Base-by-base conservation (phyloP, 35 echinoderm and acorn worm species). In the Lytechinus variegatus region DNA sequence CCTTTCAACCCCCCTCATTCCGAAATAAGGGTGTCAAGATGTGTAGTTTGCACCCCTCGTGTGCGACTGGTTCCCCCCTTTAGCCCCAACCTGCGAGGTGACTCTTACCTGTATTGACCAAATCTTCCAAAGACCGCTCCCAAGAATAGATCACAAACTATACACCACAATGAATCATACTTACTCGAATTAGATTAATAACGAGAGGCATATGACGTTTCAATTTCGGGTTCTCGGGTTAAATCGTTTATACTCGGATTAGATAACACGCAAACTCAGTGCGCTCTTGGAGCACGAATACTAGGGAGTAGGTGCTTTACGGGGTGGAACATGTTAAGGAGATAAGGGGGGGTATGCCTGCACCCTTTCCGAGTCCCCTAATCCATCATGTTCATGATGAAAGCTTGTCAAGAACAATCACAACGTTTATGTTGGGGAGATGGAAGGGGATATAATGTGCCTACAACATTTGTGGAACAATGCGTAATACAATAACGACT, bases 131-230 rank as follows among this genome's bases (percentile, higher is more conserved):
- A 79, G 66, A 24, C 66, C 19, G 66, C 56, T n/a, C 66, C 66
- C 66, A 79, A 79, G 66, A 79, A 79, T 79, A 79, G 66, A 79
- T 79, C 66, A 24, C 66, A 79, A 79, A 79, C 66, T 79, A n/a
- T 79, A 79, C 33, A 44, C 66, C 66, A 24, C 66, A 79, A n/a
- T 79, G 66, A 79, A 19, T 79, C 66, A 79, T 79, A 24, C 66
- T 79, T 79, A 79, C 66, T 79, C 21, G 14, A 79, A 79, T 79
- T 79, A 79, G 19, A n/a, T 79, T 79, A 79, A 79, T 79, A 79
- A 79, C 5, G 66, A 58, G 66, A 24, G 66, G 66, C 66, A 79
- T 79, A 79, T 79, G 66, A 79, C 66, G 66, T 79, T 79, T 79
- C 66, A 79, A 79, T 79, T 79, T 79, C 66, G 66, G 66, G 66